phyloP scores from a whole-genome alignment of 2,113 vertebrate species.

The Pleuronectes platessa region DNA sequence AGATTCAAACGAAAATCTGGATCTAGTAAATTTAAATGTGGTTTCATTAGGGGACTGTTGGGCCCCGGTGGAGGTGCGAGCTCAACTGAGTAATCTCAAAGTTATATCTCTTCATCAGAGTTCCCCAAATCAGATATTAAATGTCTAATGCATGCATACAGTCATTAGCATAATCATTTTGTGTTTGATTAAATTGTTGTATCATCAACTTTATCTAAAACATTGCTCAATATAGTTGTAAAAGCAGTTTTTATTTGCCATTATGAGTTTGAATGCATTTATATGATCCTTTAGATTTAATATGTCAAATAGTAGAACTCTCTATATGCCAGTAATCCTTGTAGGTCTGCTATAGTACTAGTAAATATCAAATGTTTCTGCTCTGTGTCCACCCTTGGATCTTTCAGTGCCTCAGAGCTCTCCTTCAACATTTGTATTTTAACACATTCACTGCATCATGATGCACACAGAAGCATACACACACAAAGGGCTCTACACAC shows the following conservation, averaged over 20 bases:
- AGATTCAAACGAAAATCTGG: no score
- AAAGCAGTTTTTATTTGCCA: not conserved
- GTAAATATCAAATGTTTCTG: slow-evolving; percentile 11
- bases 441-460: not conserved
- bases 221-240: not conserved
- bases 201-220: not conserved
- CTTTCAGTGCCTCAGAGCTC: slow-evolving; percentile 34
- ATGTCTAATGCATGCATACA: not conserved
- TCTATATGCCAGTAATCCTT: not conserved
- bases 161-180: no score
- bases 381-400: not conserved
- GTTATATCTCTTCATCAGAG: not conserved
- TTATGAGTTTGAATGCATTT: no score
- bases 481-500: not conserved
- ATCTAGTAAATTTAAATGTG: no score
- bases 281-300: no score
- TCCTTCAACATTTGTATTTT: slow-evolving; percentile 31
- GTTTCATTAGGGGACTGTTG: no score
- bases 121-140: not conserved
- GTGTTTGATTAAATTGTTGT: no score
- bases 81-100: no score
- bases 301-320: no score
- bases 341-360: not conserved
- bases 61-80: no score
- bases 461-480: not conserved